A percentile compares a stretch with the other conserved stretches of the same genome.
phyloP scores from a whole-genome alignment of 2,797 vertebrate genomes.

The Gymnopithys bicolor region DNA sequence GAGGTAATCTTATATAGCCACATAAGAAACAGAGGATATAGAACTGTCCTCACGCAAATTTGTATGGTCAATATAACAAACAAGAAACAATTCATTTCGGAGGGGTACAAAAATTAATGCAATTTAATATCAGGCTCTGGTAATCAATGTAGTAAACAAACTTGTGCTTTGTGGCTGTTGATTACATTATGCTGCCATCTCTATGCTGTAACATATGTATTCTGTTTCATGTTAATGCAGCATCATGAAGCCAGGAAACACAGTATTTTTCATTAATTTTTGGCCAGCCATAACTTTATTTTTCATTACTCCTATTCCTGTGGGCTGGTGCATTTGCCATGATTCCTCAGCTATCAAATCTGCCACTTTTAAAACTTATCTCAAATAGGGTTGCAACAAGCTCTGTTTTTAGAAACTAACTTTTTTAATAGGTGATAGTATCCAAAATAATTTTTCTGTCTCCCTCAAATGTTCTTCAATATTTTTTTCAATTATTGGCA shows the following conservation, averaged over 20 bases:
- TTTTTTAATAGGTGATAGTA: background rate
- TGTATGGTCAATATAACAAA: background rate
- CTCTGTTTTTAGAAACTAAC: background rate
- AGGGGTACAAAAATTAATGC: background rate
- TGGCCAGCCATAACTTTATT: background rate
- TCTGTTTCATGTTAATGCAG: background rate
- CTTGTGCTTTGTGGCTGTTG: background rate
- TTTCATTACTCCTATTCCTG: background rate
- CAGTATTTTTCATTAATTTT: background rate
- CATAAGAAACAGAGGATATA: background rate
- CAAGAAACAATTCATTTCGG: background rate
- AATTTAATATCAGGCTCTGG: background rate
- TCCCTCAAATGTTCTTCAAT: background rate
- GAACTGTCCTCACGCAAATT: background rate
- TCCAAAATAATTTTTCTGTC: background rate
- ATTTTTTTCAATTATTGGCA: background rate
- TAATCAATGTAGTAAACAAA: background rate
- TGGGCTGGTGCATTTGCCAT: background rate
- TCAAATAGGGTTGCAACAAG: background rate
- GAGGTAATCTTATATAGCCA: background rate
- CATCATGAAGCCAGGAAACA: background rate
- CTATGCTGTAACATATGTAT: background rate
- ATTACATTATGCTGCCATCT: background rate
- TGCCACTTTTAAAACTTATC: background rate
- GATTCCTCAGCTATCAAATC: background rate